Percentiles rank a stretch among this genome's conserved stretches.
phyloP scores from a whole-genome alignment of 2,888 invertebrate species.

The Spatulosminthurus flaviceps region DNA sequence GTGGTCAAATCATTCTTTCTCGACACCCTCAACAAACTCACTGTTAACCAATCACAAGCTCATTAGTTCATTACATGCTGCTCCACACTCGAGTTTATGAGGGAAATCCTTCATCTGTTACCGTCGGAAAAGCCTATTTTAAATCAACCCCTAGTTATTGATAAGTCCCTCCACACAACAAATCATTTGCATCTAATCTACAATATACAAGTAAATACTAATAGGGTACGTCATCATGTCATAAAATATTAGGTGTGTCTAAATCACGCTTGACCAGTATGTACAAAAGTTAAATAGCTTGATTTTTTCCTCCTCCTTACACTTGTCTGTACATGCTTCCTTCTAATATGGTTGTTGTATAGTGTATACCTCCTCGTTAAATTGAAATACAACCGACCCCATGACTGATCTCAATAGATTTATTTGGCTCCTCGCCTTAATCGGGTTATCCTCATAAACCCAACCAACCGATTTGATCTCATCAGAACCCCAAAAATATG shows the following conservation, averaged over 20 bases:
- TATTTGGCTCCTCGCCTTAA: background rate
- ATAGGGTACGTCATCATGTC: too few relatives aligned
- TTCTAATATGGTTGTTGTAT: too few relatives aligned
- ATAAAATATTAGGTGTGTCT: too few relatives aligned
- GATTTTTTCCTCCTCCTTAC: too few relatives aligned
- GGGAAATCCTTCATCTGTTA: constrained; percentile 24
- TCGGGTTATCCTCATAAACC: constrained; percentile 9
- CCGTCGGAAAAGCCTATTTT: background rate
- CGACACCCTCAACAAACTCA: constrained; percentile 36
- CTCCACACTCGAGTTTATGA: background rate
- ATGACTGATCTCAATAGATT: background rate
- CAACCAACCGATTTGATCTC: constrained; percentile 1
- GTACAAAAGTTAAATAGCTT: too few relatives aligned
- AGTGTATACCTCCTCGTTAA: too few relatives aligned
- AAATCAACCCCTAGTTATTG: background rate
- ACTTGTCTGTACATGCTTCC: too few relatives aligned
- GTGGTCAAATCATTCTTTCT: constrained; percentile 27
- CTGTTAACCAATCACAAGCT: constrained; percentile 15
- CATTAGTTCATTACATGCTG: constrained; percentile 15
- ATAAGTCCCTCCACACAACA: background rate
- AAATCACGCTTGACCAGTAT: too few relatives aligned
- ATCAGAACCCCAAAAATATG: constrained; percentile 14
- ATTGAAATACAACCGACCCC: background rate
- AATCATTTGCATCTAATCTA: too few relatives aligned
- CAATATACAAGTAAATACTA: too few relatives aligned